Evolutionary conservation across 2,888 invertebrate genomes (phyloP).

Genomic region (Patella ulyssiponensis): DNA sequence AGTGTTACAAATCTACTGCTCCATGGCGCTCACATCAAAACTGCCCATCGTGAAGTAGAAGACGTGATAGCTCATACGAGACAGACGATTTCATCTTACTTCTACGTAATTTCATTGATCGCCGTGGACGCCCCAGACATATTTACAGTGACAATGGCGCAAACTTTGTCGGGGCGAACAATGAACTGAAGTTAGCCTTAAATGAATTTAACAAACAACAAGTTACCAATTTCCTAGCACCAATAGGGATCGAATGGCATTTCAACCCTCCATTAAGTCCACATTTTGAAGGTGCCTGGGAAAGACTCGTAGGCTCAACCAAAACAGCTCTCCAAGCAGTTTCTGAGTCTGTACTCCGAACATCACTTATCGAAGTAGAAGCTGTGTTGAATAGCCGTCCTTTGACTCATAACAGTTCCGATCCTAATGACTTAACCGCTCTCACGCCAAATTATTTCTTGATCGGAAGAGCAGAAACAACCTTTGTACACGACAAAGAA

Average conservation of each 20-base stretch:
- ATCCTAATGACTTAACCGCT: conserved; percentile 22
- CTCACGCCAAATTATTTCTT: conserved; percentile 30
- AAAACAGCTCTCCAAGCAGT: conserved; percentile 45
- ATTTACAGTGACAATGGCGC: conserved; percentile 40
- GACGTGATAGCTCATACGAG: conserved; percentile 11
- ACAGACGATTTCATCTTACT: conserved; percentile 18
- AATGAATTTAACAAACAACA: conserved; percentile 19
- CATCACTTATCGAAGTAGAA: conserved; percentile 24
- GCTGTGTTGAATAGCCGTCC: conserved; percentile 28
- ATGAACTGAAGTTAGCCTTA: conserved; percentile 28
- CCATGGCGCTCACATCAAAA: conserved; percentile 13
- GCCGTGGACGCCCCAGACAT: conserved; percentile 26
- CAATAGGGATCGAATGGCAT: conserved; percentile 56
- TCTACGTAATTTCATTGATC: conserved; percentile 15
- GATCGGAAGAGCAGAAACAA: conserved; percentile 5
- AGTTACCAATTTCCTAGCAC: conserved; percentile 26
- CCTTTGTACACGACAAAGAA: not conserved
- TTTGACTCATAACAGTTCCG: conserved; percentile 22
- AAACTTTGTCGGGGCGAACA: conserved; percentile 40
- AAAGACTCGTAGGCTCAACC: conserved; percentile 63
- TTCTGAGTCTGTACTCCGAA: conserved; percentile 6
- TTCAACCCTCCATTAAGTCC: conserved; percentile 65
- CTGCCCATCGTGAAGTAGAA: conserved; percentile 12
- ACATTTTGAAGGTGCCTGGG: too few relatives aligned
- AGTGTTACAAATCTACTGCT: not conserved